phyloP scores from a whole-genome alignment of 2,888 invertebrate genomes.

The Macaria notata region DNA sequence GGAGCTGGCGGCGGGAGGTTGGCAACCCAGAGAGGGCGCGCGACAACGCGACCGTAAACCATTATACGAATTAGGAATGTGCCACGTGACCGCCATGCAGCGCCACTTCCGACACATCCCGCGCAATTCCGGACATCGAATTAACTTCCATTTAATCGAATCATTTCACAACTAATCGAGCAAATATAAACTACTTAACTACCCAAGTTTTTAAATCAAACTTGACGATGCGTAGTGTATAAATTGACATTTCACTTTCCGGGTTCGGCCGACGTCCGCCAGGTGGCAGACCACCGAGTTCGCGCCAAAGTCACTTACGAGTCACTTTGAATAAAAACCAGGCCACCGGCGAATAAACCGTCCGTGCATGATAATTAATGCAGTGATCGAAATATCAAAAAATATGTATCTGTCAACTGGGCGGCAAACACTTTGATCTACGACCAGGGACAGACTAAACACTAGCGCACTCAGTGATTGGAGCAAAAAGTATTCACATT shows the following conservation, averaged over 20 bases:
- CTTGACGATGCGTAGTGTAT: constrained; percentile 40
- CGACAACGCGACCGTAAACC: constrained; percentile 59
- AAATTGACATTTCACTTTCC: constrained; percentile 70
- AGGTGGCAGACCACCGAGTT: constrained; percentile 67
- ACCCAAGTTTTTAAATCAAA: constrained; percentile 27
- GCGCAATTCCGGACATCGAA: constrained; percentile 9
- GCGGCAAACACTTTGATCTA: constrained; percentile 67
- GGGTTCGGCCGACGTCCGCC: constrained; percentile 51
- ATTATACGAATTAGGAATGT: constrained; percentile 58
- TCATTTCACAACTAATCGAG: constrained; percentile 5
- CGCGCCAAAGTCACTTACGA: constrained; percentile 75
- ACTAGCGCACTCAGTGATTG: constrained; percentile 3
- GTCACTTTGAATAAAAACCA: constrained; percentile 70
- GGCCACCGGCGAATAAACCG: constrained; percentile 72
- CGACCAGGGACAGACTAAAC: constrained; percentile 13
- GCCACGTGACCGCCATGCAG: constrained; percentile 54
- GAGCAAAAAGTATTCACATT: constrained; percentile 13
- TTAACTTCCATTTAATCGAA: constrained; percentile 6
- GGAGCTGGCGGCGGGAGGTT: constrained; percentile 65
- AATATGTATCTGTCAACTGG: constrained; percentile 76
- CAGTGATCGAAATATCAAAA: constrained; percentile 74
- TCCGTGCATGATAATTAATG: constrained; percentile 71
- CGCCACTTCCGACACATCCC: constrained; percentile 41
- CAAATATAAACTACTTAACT: neutral
- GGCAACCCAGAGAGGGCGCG: constrained; percentile 56